Percentiles rank a stretch among this genome's conserved stretches.
Conservation (phyloP, 2,113 vertebrate species). For the Toxotes jaculatrix region DNA sequence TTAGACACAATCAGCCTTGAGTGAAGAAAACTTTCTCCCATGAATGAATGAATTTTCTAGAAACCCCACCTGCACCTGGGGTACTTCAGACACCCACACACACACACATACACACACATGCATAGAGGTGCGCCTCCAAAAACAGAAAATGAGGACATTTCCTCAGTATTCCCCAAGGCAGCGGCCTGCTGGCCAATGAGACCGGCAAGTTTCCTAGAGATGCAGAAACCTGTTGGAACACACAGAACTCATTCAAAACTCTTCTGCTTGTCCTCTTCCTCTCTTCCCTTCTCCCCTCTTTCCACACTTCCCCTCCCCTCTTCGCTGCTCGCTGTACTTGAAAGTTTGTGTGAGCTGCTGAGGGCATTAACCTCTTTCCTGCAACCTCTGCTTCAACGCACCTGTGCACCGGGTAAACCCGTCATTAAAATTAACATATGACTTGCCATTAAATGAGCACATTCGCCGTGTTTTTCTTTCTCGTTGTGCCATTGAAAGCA, state of each 20-base stretch:
- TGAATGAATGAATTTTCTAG: slow-evolving; percentile 9
- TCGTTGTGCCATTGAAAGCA: neutral
- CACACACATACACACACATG: neutral
- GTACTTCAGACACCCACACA: neutral
- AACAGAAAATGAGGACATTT: slow-evolving; percentile 75
- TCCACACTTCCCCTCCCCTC: slow-evolving; percentile 2
- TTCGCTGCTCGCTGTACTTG: neutral
- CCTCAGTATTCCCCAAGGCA: slow-evolving; percentile 58
- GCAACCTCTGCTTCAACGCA: slow-evolving; percentile 49
- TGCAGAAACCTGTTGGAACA: slow-evolving; percentile 65
- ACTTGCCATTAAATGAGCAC: slow-evolving; percentile 59
- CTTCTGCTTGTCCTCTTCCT: slow-evolving; percentile 43
- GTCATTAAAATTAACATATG: slow-evolving; percentile 68
- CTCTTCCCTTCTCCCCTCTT: neutral
- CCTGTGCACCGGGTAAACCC: slow-evolving; percentile 63
- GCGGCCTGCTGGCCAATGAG: slow-evolving; percentile 46
- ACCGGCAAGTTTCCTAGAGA: slow-evolving; percentile 53
- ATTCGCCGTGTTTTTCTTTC: slow-evolving; percentile 65
- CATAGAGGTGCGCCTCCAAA: slow-evolving; percentile 47
- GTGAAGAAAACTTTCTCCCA: neutral
- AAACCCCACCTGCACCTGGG: slow-evolving; percentile 40
- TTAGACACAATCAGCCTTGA: neutral
- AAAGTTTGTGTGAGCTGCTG: slow-evolving; percentile 27
- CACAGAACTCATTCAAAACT: slow-evolving; percentile 63
- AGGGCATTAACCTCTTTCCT: slow-evolving; percentile 52